Conservation (phyloP, 2,888 invertebrate species). For the Cloeon dipterum region DNA sequence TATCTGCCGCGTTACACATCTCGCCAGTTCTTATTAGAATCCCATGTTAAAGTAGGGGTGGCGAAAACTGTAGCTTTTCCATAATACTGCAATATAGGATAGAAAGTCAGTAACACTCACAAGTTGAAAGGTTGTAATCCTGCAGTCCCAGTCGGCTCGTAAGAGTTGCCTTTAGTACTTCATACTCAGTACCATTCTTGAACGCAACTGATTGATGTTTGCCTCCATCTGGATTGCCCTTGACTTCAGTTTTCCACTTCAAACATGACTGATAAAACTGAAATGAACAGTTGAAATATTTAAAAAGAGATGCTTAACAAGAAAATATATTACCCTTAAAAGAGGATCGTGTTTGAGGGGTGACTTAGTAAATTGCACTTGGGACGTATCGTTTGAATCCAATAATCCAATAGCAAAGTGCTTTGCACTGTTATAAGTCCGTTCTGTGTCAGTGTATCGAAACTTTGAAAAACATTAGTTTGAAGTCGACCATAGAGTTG, state of each 20-base stretch:
- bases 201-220: constrained; percentile 30
- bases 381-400: constrained; percentile 31
- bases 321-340: constrained; percentile 37
- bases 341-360: constrained; percentile 37
- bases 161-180: constrained; percentile 28
- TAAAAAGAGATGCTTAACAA: not conserved
- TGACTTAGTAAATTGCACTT: constrained; percentile 39
- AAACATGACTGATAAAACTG: constrained; percentile 60
- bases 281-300: no score
- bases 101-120: no score
- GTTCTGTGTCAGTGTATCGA: constrained; percentile 50
- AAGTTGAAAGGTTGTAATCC: constrained; percentile 20
- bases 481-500: no score
- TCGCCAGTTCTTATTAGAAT: no score
- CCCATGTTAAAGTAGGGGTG: no score
- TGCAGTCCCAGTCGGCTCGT: constrained; percentile 34
- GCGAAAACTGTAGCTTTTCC: no score
- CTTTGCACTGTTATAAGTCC: constrained; percentile 49
- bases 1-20: no score
- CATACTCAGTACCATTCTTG: constrained; percentile 27
- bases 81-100: no score
- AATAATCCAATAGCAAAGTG: constrained; percentile 55
- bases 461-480: constrained; percentile 32
- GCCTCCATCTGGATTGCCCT: constrained; percentile 34
- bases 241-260: constrained; percentile 42